Evolutionary conservation across 1,140 invertebrate species (phyloP).

Genomic region (Cydia amplana): DNA sequence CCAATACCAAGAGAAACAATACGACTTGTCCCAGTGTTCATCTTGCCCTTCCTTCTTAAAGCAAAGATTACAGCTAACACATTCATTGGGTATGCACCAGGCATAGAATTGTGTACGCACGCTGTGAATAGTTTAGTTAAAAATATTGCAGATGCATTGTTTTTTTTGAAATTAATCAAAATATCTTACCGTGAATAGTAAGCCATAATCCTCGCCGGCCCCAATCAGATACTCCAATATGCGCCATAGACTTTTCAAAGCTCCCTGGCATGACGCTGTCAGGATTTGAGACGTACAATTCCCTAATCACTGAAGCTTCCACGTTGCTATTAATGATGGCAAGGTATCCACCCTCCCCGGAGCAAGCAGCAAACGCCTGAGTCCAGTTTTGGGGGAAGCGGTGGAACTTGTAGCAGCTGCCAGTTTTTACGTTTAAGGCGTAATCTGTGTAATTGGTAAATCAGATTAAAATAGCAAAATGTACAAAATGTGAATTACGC

Average conservation of each 20-base stretch:
- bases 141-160: too few species aligned
- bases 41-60: too few species aligned
- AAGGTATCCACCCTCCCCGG: conserved; percentile 13
- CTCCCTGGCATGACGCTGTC: background rate
- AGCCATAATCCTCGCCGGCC: conserved; percentile 11
- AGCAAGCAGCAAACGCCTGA: conserved; percentile 3
- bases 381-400: conserved; percentile 13
- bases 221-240: conserved; percentile 4
- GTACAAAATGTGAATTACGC: too few species aligned
- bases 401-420: conserved; percentile 27
- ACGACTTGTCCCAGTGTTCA: too few species aligned
- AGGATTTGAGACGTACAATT: background rate
- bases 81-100: too few species aligned
- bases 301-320: background rate
- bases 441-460: background rate
- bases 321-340: conserved; percentile 6
- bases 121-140: too few species aligned
- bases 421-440: background rate
- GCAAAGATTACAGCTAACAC: too few species aligned
- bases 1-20: background rate
- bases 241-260: background rate
- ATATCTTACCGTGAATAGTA: conserved; percentile 9
- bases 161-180: background rate
- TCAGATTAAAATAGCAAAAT: too few species aligned
- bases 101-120: too few species aligned